A percentile compares a stretch with the other conserved stretches of the same genome.
phyloP scores from a whole-genome alignment of 2,888 invertebrate species.

The Strigamia transsilvanica region DNA sequence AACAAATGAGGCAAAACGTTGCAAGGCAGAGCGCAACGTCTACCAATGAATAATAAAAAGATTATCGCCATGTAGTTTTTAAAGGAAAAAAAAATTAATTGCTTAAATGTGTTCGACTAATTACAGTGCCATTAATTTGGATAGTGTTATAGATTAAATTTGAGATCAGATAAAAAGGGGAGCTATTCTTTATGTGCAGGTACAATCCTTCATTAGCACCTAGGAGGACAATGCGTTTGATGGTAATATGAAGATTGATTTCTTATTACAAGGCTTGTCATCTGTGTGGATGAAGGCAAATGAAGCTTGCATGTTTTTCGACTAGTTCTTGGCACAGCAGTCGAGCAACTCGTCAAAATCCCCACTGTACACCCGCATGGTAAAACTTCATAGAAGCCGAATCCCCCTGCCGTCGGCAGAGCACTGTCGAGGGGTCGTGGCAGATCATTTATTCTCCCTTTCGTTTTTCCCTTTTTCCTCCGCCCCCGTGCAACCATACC shows the following conservation, averaged over 20 bases:
- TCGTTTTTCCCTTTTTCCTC: slow-evolving; percentile 46
- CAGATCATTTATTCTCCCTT: slow-evolving; percentile 52
- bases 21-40: neutral
- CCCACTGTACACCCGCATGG: slow-evolving; percentile 37
- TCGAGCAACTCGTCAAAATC: slow-evolving; percentile 48
- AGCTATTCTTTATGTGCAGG: neutral
- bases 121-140: slow-evolving; percentile 30
- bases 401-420: slow-evolving; percentile 42
- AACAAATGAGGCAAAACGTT: slow-evolving; percentile 35
- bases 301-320: slow-evolving; percentile 48
- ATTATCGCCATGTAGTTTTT: no score
- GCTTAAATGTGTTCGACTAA: slow-evolving; percentile 26
- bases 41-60: neutral
- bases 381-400: slow-evolving; percentile 45
- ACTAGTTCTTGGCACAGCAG: slow-evolving; percentile 37
- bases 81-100: neutral
- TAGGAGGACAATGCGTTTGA: slow-evolving; percentile 38
- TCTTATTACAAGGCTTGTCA: slow-evolving; percentile 39
- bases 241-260: slow-evolving; percentile 44
- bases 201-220: slow-evolving; percentile 33
- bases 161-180: neutral
- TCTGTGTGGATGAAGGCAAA: slow-evolving; percentile 39
- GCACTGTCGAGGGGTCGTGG: slow-evolving; percentile 48
- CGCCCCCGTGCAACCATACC: slow-evolving; percentile 49
- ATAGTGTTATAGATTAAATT: slow-evolving; percentile 33